Percentiles rank a stretch among this genome's conserved stretches.
phyloP scores from a whole-genome alignment of 2,797 vertebrate genomes.

The Mycteria americana region DNA sequence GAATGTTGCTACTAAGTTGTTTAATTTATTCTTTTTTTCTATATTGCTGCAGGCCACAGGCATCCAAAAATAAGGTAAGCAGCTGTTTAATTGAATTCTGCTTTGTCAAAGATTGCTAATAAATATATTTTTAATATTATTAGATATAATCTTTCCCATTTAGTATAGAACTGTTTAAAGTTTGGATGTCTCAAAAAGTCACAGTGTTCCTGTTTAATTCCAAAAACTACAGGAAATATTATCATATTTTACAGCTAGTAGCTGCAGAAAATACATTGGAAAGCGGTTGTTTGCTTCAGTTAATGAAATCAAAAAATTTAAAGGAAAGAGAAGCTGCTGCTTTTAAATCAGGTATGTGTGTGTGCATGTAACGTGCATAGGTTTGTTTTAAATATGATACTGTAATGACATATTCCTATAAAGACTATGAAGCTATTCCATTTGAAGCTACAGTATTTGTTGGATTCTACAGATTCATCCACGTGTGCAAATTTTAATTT shows the following conservation, averaged over 20 bases:
- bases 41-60: constrained; percentile 78
- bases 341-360: constrained; percentile 70
- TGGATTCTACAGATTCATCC: background rate
- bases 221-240: constrained; percentile 23
- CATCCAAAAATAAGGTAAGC: constrained; percentile 82
- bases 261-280: constrained; percentile 49
- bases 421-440: background rate
- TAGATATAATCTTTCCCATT: background rate
- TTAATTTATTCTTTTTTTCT: constrained; percentile 42
- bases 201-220: constrained; percentile 1
- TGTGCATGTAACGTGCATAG: background rate
- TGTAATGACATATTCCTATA: background rate
- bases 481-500: background rate
- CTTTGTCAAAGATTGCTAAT: background rate
- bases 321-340: constrained; percentile 32
- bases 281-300: constrained; percentile 30
- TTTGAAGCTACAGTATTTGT: background rate
- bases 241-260: constrained; percentile 73
- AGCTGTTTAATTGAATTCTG: constrained; percentile 24
- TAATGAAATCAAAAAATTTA: constrained; percentile 38
- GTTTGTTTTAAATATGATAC: background rate
- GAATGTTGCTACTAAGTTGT: constrained; percentile 10
- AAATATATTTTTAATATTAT: background rate
- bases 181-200: background rate
- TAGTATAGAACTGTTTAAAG: background rate